phyloP scores from a whole-genome alignment of 2,113 vertebrate genomes.

The Pipra filicauda region DNA sequence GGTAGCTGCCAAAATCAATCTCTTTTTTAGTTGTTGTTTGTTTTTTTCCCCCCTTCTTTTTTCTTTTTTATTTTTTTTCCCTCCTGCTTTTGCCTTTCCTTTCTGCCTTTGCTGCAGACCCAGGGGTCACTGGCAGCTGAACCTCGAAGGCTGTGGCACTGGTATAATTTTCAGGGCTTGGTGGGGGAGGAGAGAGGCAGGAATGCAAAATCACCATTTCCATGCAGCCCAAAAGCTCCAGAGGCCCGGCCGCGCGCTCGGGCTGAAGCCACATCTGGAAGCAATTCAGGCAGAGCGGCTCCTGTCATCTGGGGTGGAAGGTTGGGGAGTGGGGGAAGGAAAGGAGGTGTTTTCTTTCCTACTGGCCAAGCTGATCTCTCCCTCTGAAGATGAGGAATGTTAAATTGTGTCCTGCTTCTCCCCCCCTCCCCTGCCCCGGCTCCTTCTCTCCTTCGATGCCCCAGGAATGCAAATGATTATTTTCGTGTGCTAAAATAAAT shows the following conservation, averaged over 20 bases:
- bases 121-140: slow-evolving; percentile 24
- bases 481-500: neutral
- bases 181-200: slow-evolving; percentile 19
- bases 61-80: too few relatives aligned
- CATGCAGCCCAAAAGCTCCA: slow-evolving; percentile 7
- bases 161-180: neutral
- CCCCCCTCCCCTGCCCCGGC: neutral
- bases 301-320: slow-evolving; percentile 50
- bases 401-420: neutral
- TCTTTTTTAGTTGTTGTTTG: neutral
- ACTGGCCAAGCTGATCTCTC: neutral
- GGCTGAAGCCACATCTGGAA: slow-evolving; percentile 67
- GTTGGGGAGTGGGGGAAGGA: slow-evolving; percentile 17
- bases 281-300: slow-evolving; percentile 56
- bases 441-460: neutral
- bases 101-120: neutral
- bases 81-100: neutral
- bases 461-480: neutral
- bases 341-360: slow-evolving; percentile 48
- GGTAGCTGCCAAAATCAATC: neutral
- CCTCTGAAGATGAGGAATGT: slow-evolving; percentile 13
- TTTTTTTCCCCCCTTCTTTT: fast-evolving
- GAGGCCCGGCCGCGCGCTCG: slow-evolving; percentile 7
- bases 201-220: slow-evolving; percentile 55
- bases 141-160: slow-evolving; percentile 19